A percentile compares a stretch with the other conserved stretches of the same genome.
Evolutionary conservation across 2,888 invertebrate species (phyloP).

Genomic region (Lasioglossum figueresi): DNA sequence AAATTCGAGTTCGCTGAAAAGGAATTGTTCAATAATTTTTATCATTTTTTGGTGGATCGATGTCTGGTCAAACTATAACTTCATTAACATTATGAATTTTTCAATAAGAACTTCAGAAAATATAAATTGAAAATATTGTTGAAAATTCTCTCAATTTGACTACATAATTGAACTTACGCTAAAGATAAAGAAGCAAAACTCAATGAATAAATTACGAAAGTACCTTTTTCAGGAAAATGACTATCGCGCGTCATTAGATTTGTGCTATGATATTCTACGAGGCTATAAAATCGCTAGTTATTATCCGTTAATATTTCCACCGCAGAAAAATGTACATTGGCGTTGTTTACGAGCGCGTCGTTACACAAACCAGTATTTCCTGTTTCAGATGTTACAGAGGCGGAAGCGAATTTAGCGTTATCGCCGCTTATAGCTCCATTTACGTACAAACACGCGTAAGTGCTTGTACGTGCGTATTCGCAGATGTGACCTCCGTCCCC

Average conservation of each 20-base stretch:
- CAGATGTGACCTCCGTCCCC: slow-evolving; percentile 55
- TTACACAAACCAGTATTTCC: slow-evolving; percentile 40
- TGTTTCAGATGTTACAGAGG: slow-evolving; percentile 48
- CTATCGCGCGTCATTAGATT: background rate
- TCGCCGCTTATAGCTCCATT: slow-evolving; percentile 61
- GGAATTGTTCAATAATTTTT: too few species aligned
- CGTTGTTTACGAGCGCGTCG: slow-evolving; percentile 14
- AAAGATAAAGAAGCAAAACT: background rate
- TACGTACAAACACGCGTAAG: slow-evolving; percentile 62
- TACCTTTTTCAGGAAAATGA: background rate
- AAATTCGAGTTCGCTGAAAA: too few species aligned
- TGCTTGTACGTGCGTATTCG: slow-evolving; percentile 59
- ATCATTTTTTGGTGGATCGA: too few species aligned
- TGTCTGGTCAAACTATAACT: too few species aligned
- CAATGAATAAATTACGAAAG: background rate
- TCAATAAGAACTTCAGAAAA: too few species aligned
- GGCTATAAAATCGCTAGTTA: too few species aligned
- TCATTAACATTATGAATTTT: too few species aligned
- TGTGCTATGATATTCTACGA: background rate
- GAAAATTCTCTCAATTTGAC: too few species aligned
- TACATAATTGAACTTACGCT: too few species aligned
- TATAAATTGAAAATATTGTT: too few species aligned
- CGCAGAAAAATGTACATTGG: slow-evolving; percentile 1
- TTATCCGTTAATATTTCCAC: background rate
- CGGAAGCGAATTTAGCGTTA: slow-evolving; percentile 55